These are phyloP conservation scores for Etia nguti DNA, from an alignment of 2,113 vertebrate species.

Conservation along the genomic window DNA sequence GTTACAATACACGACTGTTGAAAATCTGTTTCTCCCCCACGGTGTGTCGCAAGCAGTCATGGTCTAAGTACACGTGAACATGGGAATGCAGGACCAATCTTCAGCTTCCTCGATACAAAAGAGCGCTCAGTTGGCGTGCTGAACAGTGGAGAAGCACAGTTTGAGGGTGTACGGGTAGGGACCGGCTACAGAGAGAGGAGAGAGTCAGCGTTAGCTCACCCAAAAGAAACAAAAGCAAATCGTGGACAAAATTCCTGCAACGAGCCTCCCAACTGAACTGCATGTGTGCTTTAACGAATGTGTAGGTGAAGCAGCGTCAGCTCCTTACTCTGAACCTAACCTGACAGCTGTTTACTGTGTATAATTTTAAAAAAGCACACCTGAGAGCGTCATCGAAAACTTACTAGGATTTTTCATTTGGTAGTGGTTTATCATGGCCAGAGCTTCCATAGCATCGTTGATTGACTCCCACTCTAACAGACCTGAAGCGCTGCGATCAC, in stretches of 20 bases:
- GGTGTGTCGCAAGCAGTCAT: neutral
- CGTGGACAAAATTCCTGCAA: neutral
- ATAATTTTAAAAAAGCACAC: neutral
- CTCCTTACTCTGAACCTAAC: neutral
- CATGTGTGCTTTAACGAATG: neutral
- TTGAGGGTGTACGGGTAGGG: constrained; percentile 92
- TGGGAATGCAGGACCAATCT: constrained; percentile 26
- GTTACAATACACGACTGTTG: neutral
- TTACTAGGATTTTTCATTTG: constrained; percentile 94
- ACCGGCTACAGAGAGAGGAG: constrained; percentile 70
- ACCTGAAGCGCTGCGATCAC: constrained; percentile 88
- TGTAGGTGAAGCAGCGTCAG: neutral
- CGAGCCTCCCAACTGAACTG: neutral
- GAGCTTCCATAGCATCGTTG: constrained; percentile 87
- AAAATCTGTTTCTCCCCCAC: neutral
- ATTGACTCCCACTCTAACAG: constrained; percentile 92
- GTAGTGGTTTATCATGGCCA: constrained; percentile 87
- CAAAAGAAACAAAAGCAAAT: neutral
- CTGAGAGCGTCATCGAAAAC: neutral
- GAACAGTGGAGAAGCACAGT: constrained; percentile 90
- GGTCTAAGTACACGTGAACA: constrained; percentile 2
- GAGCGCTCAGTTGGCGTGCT: constrained; percentile 81
- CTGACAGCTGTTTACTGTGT: neutral
- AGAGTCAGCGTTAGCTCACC: neutral
- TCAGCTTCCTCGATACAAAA: neutral